Evolutionary conservation across 2,113 vertebrate species (phyloP).

Genomic region (Talpa occidentalis): DNA sequence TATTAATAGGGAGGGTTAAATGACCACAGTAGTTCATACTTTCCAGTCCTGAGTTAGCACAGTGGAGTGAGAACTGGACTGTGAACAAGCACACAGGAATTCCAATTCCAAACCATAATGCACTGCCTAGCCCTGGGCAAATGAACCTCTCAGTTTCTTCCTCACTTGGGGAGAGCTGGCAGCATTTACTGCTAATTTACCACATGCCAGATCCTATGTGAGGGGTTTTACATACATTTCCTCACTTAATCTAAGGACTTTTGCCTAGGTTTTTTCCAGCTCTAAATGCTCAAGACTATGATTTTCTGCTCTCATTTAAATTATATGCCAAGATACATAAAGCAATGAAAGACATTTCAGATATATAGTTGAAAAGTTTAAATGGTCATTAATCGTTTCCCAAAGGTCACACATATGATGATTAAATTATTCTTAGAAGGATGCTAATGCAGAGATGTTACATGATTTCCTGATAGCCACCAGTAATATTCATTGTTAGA

Average conservation of each 20-base stretch:
- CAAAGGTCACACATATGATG: conserved; percentile 22
- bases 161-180: background rate
- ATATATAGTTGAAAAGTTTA: conserved; percentile 1
- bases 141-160: conserved; percentile 30
- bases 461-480: background rate
- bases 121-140: background rate
- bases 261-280: conserved; percentile 56
- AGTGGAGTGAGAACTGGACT: background rate
- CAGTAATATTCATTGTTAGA: background rate
- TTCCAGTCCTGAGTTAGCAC: background rate
- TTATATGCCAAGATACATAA: conserved; percentile 66
- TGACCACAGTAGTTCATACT: background rate
- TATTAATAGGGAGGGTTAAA: background rate
- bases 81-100: conserved; percentile 24
- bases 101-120: conserved; percentile 9
- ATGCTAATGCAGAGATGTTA: background rate
- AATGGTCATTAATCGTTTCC: conserved; percentile 47
- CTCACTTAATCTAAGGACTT: conserved; percentile 58
- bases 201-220: conserved; percentile 55
- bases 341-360: conserved; percentile 52
- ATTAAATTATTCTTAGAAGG: conserved; percentile 27
- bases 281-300: conserved; percentile 67
- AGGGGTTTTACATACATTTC: conserved; percentile 44
- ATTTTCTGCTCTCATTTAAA: conserved; percentile 72
- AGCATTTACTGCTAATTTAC: conserved; percentile 57